These are phyloP conservation scores for Sebastes itinus DNA, from an alignment of 2,797 vertebrate species.

Conservation along the genomic window DNA sequence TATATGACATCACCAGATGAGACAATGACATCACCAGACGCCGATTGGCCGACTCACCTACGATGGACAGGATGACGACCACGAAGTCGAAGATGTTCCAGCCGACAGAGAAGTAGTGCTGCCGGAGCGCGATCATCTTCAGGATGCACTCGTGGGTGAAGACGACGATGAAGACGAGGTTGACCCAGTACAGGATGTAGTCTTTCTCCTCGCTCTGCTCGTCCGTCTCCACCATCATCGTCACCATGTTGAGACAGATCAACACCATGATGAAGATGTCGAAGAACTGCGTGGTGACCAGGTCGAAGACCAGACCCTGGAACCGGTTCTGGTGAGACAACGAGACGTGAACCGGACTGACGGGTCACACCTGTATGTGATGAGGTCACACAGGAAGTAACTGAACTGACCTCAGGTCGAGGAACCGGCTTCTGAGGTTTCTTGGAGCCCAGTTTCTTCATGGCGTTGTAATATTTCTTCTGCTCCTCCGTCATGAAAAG, in stretches of 20 bases:
- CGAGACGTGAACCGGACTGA: background rate
- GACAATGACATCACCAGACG: background rate
- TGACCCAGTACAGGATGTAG: constrained; percentile 86
- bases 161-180: constrained; percentile 91
- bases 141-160: constrained; percentile 90
- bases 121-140: constrained; percentile 89
- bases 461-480: constrained; percentile 98
- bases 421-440: constrained; percentile 96
- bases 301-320: constrained; percentile 91
- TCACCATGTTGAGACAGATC: constrained; percentile 98
- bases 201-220: constrained; percentile 88
- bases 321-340: constrained; percentile 83
- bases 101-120: constrained; percentile 91
- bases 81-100: constrained; percentile 99
- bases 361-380: background rate
- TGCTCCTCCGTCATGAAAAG: constrained; percentile 98
- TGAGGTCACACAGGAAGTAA: background rate
- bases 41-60: constrained; percentile 76
- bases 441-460: constrained; percentile 97
- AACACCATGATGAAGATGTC: constrained; percentile 96
- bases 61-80: constrained; percentile 93
- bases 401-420: constrained; percentile 83
- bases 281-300: constrained; percentile 90
- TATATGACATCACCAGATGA: too few relatives aligned
- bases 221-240: constrained; percentile 98